These are phyloP conservation scores for Aotus griseimembra DNA, from an alignment of 2,797 vertebrate species.

Conservation along the genomic window DNA sequence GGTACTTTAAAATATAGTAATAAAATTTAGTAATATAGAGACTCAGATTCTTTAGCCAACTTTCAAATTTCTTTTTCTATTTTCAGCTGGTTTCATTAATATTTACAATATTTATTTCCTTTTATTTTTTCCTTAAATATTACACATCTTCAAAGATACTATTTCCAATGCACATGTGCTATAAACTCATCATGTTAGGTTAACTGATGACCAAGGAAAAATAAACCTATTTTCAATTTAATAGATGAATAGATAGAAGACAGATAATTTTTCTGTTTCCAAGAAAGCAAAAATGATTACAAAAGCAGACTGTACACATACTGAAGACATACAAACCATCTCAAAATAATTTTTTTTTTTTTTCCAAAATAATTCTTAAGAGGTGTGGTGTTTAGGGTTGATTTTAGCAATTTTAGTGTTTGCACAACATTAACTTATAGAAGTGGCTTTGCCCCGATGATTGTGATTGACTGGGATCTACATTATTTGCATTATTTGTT, in stretches of 20 bases:
- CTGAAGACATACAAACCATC: conserved; percentile 35
- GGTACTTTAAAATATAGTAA: background rate
- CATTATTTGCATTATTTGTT: conserved; percentile 47
- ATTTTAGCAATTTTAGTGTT: conserved; percentile 60
- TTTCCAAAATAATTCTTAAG: conserved; percentile 64
- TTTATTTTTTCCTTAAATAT: background rate
- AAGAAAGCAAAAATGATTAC: background rate
- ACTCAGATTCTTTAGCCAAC: background rate
- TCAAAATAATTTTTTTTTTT: conserved; percentile 60
- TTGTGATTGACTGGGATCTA: conserved; percentile 51
- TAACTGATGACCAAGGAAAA: background rate
- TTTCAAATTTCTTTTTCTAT: background rate
- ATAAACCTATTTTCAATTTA: background rate
- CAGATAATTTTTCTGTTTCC: background rate
- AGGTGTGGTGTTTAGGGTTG: conserved; percentile 49
- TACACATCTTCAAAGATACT: background rate
- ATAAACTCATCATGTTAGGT: background rate
- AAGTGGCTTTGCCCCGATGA: conserved; percentile 58
- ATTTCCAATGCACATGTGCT: background rate
- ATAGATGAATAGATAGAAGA: background rate
- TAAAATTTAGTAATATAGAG: background rate
- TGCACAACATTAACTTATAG: conserved; percentile 66
- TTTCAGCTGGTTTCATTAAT: background rate
- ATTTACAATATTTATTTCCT: background rate
- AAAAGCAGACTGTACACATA: conserved; percentile 60